Base-by-base conservation (phyloP, 2,113 vertebrate genomes). In the Peromyscus maniculatus region DNA sequence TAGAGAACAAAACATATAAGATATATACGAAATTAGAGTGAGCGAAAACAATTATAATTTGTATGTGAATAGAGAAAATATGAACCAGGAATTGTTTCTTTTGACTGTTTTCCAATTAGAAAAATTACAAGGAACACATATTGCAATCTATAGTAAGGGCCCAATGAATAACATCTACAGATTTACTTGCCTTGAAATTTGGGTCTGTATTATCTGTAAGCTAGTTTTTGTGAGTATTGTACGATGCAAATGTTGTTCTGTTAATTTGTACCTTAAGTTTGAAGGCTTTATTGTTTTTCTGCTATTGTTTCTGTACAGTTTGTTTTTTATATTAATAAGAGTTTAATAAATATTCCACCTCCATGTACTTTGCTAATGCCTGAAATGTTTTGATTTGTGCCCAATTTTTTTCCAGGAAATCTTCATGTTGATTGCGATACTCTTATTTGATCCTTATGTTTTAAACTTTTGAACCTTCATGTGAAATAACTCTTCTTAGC, bases 231-330 rank as follows among this genome's bases (percentile, higher is more conserved):
- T 96, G 16, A 71, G 74, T 72, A 83, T 93, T 90, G 11, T n/a
- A 79, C 21, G 91, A 9, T 59, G 1, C 89, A 89, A 97, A 93
- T 96, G 77, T 31, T 97, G 28, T 75, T 24, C 57, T 12, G 2
- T 55, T 46, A 84, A 64, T 66, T n/a, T 39, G 1, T 83, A 93
- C 36, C 92, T 94, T 93, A 94, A 66, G 1, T 9, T 3, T 96
- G 1, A 1, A 78, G 91, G 43, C 31, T 72, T 77, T 31, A 57
- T 78, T 49, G 55, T 84, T 86, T 94, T 96, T 91, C 31, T 67
- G 52, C 78, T 91, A 87, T 95, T 91, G 24, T 96, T 96, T 62
- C 90, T 92, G 49, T 39, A 71, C 9, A 5, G 46, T 89, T 92
- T 91, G 3, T 95, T 89, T 57, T 31, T 82, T 67, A 66, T 3